phyloP scores from a whole-genome alignment of 1,140 invertebrate species.

The Anadara kagoshimensis region DNA sequence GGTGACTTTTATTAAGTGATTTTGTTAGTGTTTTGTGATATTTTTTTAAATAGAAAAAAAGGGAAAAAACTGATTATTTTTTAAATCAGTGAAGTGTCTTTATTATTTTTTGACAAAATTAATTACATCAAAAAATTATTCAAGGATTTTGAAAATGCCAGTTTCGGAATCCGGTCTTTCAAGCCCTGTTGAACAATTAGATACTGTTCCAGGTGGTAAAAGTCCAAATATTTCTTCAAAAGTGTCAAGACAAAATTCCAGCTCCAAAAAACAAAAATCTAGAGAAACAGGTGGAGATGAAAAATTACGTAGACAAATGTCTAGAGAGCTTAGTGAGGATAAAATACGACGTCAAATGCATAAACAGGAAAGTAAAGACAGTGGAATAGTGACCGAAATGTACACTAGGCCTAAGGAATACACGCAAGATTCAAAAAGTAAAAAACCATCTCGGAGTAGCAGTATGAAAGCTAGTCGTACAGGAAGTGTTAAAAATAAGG shows the following conservation, averaged over 20 bases:
- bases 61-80: too few relatives aligned
- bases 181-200: constrained; percentile 3
- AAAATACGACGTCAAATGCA: constrained; percentile 41
- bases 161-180: constrained; percentile 6
- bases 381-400: constrained; percentile 53
- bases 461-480: neutral
- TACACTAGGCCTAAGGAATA: constrained; percentile 43
- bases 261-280: constrained; percentile 8
- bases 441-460: too few relatives aligned
- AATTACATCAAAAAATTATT: too few relatives aligned
- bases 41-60: too few relatives aligned
- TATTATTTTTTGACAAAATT: too few relatives aligned
- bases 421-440: too few relatives aligned
- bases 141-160: constrained; percentile 13
- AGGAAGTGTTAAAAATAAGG: constrained; percentile 3
- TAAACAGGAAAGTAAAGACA: constrained; percentile 52
- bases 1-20: too few relatives aligned
- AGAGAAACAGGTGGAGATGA: neutral
- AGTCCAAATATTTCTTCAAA: constrained; percentile 14
- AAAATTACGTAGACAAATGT: too few relatives aligned
- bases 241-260: constrained; percentile 26
- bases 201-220: constrained; percentile 6
- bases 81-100: too few relatives aligned
- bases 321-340: constrained; percentile 3
- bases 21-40: too few relatives aligned